A percentile compares a stretch with the other conserved stretches of the same genome.
phyloP scores from a whole-genome alignment of 2,888 invertebrate genomes.

The Linyphia triangularis region DNA sequence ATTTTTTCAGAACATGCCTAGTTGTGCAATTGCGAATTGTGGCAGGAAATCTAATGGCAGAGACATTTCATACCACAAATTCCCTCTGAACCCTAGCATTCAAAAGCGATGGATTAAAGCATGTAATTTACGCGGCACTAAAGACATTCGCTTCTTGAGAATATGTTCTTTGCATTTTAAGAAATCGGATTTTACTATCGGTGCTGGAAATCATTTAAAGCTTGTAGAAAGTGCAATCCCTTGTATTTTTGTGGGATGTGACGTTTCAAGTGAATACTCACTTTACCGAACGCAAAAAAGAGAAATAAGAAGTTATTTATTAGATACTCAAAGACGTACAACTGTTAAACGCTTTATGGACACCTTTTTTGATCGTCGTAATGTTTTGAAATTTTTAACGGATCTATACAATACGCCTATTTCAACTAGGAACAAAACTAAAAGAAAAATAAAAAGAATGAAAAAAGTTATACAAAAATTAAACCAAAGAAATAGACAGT shows the following conservation, averaged over 20 bases:
- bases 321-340: slow-evolving; percentile 24
- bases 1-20: not conserved
- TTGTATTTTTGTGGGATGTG: not conserved
- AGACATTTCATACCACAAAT: not conserved
- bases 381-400: slow-evolving; percentile 4
- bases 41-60: not conserved
- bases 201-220: not conserved
- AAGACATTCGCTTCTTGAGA: not conserved
- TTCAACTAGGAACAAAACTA: not conserved
- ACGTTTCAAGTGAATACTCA: not conserved
- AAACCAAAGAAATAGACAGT: not conserved
- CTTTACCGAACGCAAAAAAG: slow-evolving; percentile 1
- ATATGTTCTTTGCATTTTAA: slow-evolving; percentile 28
- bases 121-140: not conserved
- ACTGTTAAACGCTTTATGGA: slow-evolving; percentile 7
- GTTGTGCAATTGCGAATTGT: slow-evolving; percentile 11
- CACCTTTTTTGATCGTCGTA: not conserved
- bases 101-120: slow-evolving; percentile 10
- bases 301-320: slow-evolving; percentile 6
- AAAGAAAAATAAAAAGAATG: not conserved
- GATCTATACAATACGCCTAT: slow-evolving; percentile 12
- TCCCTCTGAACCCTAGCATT: not conserved
- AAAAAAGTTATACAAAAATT: not conserved
- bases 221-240: slow-evolving; percentile 3
- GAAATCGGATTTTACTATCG: not conserved